phyloP scores from a whole-genome alignment of 2,113 vertebrate species.

The Tragelaphus buxtoni region DNA sequence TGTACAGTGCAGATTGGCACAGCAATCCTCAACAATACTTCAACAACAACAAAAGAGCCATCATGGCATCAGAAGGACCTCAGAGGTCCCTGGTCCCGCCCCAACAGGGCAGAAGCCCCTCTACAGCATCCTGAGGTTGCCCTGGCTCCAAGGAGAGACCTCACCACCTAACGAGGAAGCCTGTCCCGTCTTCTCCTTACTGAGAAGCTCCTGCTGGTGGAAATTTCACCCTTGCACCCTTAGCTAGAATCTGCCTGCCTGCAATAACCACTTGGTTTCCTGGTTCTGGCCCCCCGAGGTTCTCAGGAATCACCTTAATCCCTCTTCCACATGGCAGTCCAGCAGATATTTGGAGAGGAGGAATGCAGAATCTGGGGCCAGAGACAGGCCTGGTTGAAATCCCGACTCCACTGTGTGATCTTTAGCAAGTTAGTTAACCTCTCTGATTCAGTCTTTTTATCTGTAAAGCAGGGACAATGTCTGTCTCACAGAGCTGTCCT shows the following conservation, averaged over 20 bases:
- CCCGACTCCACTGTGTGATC: not conserved
- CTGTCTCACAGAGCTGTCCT: not conserved
- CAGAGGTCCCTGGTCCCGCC: not conserved
- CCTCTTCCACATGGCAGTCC: not conserved
- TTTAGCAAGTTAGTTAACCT: not conserved
- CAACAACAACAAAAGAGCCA: not conserved
- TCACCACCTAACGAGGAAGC: not conserved
- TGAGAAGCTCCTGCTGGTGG: not conserved
- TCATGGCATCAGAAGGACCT: not conserved
- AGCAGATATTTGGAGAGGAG: not conserved
- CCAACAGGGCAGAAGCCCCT: not conserved
- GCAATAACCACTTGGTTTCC: not conserved
- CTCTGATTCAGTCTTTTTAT: not conserved
- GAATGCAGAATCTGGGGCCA: not conserved
- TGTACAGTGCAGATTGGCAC: not conserved
- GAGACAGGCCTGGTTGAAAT: not conserved
- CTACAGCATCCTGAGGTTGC: not conserved
- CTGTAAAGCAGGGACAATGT: not conserved
- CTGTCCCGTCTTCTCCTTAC: not conserved
- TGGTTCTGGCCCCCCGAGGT: not conserved
- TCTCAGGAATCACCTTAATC: not conserved
- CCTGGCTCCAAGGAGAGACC: not conserved
- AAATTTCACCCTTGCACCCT: not conserved
- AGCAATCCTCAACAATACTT: not conserved
- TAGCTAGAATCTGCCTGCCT: not conserved